These are phyloP conservation scores for Isaurus tuberculatus DNA, from an alignment of 92 coral and sea anemone genomes.

Conservation along the genomic window DNA sequence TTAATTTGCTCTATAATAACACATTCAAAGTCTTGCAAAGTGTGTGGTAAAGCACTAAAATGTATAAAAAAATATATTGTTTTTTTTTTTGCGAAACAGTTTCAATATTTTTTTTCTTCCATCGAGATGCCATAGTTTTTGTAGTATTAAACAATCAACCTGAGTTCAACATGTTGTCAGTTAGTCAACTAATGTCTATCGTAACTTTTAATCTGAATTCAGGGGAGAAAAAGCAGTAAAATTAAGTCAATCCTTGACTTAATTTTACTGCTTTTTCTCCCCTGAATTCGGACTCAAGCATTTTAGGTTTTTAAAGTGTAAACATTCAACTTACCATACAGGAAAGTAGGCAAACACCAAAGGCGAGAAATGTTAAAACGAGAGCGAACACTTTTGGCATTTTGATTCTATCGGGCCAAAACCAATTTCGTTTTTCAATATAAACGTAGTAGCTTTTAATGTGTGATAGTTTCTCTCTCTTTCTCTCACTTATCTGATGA, in stretches of 20 bases:
- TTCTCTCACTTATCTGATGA: background rate
- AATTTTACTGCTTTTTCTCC: too few relatives aligned
- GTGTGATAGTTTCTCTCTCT: background rate
- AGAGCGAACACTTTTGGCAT: background rate
- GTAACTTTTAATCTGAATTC: too few relatives aligned
- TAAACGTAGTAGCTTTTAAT: background rate
- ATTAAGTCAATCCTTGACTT: too few relatives aligned
- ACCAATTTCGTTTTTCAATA: background rate
- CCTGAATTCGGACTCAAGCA: too few relatives aligned
- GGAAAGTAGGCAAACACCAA: background rate
- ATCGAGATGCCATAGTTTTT: background rate
- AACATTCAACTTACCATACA: slow-evolving; percentile 10
- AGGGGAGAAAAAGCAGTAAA: too few relatives aligned
- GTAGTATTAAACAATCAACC: background rate
- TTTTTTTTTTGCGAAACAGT: background rate
- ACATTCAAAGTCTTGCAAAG: too few relatives aligned
- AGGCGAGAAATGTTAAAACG: background rate
- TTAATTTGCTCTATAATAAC: too few relatives aligned
- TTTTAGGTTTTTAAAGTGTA: background rate
- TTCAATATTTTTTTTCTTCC: background rate
- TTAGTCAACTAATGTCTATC: too few relatives aligned
- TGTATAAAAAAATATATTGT: too few relatives aligned
- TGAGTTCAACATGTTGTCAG: background rate
- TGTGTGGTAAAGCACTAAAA: too few relatives aligned
- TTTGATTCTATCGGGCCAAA: background rate